A percentile compares a stretch with the other conserved stretches of the same genome.
These are phyloP conservation scores for Choloepus didactylus DNA, from an alignment of 2,797 vertebrate genomes.

Conservation along the genomic window DNA sequence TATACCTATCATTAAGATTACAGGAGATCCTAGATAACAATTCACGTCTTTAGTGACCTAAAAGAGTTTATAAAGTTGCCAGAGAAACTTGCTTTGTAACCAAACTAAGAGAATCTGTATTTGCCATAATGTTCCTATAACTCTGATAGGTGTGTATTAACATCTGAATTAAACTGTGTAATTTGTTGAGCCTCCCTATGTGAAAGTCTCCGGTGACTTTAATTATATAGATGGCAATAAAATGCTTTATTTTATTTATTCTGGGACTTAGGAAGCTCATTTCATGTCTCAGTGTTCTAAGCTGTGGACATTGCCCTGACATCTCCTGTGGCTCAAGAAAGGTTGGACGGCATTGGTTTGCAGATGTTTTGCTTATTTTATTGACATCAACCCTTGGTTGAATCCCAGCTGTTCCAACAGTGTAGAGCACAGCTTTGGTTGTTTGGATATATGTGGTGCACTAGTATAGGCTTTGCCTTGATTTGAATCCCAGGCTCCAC, in stretches of 20 bases:
- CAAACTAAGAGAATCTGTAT: neutral
- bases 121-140: neutral
- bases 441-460: too few species aligned
- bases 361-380: neutral
- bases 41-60: neutral
- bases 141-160: neutral
- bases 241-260: neutral
- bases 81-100: neutral
- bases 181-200: neutral
- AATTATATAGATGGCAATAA: neutral
- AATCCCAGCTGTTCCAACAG: neutral
- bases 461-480: neutral
- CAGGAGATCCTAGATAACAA: neutral
- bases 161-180: neutral
- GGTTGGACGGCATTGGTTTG: neutral
- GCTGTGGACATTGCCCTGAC: too few species aligned
- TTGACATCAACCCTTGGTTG: neutral
- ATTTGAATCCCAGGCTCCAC: neutral
- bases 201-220: neutral
- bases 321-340: neutral
- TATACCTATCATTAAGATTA: neutral
- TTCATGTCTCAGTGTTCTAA: neutral
- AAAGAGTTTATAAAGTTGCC: neutral
- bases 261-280: neutral
- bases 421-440: too few species aligned